These are phyloP conservation scores for Hydriomena furcata DNA, from an alignment of 2,888 invertebrate species.

Conservation along the genomic window DNA sequence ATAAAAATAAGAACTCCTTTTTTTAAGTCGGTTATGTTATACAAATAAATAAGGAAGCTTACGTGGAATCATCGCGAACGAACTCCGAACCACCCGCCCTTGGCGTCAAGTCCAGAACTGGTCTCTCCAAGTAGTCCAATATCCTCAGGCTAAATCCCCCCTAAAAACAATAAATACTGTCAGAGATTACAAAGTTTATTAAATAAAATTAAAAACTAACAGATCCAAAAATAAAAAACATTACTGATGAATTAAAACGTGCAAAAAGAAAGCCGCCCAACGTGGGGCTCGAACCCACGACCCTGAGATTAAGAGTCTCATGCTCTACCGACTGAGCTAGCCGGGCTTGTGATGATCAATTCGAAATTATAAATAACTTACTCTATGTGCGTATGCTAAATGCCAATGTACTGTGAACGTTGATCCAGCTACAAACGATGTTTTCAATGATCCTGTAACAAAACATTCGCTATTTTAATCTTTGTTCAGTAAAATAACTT, in stretches of 20 bases:
- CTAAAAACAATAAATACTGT: conserved; percentile 78
- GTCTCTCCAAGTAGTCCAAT: conserved; percentile 92
- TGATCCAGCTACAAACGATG: conserved; percentile 91
- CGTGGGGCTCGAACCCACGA: conserved; percentile 87
- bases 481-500: no score
- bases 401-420: conserved; percentile 96
- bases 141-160: conserved; percentile 96
- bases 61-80: conserved; percentile 93
- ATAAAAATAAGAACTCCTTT: no score
- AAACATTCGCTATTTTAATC: conserved; percentile 25
- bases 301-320: conserved; percentile 87
- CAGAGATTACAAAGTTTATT: no score
- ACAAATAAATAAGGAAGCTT: conserved; percentile 66
- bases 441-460: conserved; percentile 89
- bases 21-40: no score
- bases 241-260: conserved; percentile 28
- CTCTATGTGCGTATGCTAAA: conserved; percentile 94
- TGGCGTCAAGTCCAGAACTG: conserved; percentile 92
- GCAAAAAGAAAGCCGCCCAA: conserved; percentile 66
- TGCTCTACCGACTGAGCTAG: conserved; percentile 84
- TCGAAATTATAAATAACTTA: conserved; percentile 56
- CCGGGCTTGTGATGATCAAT: conserved; percentile 49
- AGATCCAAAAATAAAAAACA: neutral
- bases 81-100: conserved; percentile 91
- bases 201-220: neutral